phyloP scores from a whole-genome alignment of 2,113 vertebrate species.

The Vulpes vulpes region DNA sequence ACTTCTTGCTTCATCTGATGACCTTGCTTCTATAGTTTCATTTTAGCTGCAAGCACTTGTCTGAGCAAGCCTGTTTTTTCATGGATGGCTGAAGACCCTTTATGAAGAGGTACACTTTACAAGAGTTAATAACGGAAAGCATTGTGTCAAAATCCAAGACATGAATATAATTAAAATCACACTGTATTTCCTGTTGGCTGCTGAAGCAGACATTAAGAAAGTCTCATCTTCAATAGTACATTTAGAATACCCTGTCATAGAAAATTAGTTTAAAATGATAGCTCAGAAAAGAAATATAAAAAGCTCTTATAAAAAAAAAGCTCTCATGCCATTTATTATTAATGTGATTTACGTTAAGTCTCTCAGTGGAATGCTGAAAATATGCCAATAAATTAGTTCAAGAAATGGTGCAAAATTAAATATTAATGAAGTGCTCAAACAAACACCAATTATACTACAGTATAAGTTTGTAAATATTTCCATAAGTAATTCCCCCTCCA shows the following conservation, averaged over 20 bases:
- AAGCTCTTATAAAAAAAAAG: background rate
- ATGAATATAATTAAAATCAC: conserved; percentile 71
- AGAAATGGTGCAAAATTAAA: conserved; percentile 78
- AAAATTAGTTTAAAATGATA: conserved; percentile 73
- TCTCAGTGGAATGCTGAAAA: conserved; percentile 67
- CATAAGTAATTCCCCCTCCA: conserved; percentile 35
- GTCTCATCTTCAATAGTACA: conserved; percentile 56
- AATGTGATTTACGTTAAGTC: conserved; percentile 64
- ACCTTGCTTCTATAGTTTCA: background rate
- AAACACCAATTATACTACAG: conserved; percentile 55
- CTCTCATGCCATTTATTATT: conserved; percentile 72
- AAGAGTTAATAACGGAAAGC: conserved; percentile 50
- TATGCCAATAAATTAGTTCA: conserved; percentile 77
- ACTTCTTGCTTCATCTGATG: background rate
- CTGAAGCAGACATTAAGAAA: conserved; percentile 49
- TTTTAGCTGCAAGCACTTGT: background rate
- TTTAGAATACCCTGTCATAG: conserved; percentile 53
- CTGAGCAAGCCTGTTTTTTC: conserved; percentile 21
- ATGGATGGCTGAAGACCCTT: background rate
- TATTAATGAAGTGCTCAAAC: conserved; percentile 71
- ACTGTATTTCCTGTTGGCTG: conserved; percentile 41
- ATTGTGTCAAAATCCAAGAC: conserved; percentile 46
- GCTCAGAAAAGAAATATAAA: conserved; percentile 67
- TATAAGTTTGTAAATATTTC: conserved; percentile 74
- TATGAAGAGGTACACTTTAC: background rate